Conservation (phyloP, 2,888 invertebrate species). For the Alsophila aescularia region DNA sequence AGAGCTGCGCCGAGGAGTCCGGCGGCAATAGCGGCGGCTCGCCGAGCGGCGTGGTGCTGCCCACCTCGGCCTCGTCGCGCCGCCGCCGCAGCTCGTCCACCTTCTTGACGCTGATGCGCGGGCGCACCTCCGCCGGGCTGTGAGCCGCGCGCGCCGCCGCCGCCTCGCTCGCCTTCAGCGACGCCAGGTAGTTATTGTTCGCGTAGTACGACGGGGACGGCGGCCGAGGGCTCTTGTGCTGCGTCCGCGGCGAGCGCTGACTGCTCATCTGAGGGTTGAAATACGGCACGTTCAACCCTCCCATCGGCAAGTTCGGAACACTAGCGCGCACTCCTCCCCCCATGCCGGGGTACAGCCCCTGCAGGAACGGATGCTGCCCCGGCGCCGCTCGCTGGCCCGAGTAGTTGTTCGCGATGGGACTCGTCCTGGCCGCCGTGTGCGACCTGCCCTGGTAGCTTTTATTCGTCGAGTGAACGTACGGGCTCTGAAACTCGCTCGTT, state of each 20-base stretch:
- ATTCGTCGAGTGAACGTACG: slow-evolving; percentile 74
- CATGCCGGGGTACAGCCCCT: slow-evolving; percentile 73
- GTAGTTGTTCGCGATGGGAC: slow-evolving; percentile 77
- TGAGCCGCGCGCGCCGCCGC: slow-evolving; percentile 68
- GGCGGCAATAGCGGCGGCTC: slow-evolving; percentile 71
- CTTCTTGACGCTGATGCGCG: slow-evolving; percentile 86
- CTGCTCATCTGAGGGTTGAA: slow-evolving; percentile 71
- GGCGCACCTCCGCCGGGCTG: slow-evolving; percentile 63
- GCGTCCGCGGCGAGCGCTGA: slow-evolving; percentile 64
- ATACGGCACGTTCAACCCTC: slow-evolving; percentile 72
- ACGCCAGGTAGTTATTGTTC: slow-evolving; percentile 75
- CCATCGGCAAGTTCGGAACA: slow-evolving; percentile 67
- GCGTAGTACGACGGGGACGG: slow-evolving; percentile 61
- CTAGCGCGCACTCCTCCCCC: slow-evolving; percentile 64
- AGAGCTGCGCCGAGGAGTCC: slow-evolving; percentile 81
- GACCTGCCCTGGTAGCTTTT: slow-evolving; percentile 69
- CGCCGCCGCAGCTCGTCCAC: slow-evolving; percentile 85
- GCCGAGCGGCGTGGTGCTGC: slow-evolving; percentile 86
- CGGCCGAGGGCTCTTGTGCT: slow-evolving; percentile 75
- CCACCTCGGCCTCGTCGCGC: slow-evolving; percentile 86
- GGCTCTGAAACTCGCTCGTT: slow-evolving; percentile 71
- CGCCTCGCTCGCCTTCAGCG: slow-evolving; percentile 65
- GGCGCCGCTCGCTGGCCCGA: slow-evolving; percentile 62
- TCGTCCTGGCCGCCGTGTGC: slow-evolving; percentile 77
- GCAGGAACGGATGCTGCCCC: slow-evolving; percentile 62